Evolutionary conservation across 2,113 vertebrate species (phyloP).

Genomic region (Cichladusa arquata): DNA sequence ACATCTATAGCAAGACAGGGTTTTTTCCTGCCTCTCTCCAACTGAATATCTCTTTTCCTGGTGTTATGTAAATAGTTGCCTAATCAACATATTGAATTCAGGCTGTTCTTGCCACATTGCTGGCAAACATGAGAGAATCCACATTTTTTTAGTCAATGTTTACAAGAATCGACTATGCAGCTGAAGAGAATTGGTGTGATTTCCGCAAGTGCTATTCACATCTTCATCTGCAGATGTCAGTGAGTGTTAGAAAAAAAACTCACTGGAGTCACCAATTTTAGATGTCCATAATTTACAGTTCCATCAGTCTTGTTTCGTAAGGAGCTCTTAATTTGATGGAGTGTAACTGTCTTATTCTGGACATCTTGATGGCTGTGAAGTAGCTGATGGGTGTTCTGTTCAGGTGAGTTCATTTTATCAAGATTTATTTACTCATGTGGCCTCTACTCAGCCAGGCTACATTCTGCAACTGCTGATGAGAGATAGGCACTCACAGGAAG

Average conservation of each 20-base stretch:
- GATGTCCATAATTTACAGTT: background rate
- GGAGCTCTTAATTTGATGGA: background rate
- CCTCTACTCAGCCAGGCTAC: background rate
- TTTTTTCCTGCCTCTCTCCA: background rate
- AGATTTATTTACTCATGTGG: background rate
- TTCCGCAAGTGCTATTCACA: background rate
- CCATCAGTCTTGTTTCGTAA: background rate
- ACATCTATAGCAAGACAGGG: background rate
- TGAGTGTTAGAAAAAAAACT: background rate
- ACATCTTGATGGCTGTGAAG: background rate
- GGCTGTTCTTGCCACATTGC: background rate
- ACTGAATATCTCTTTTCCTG: background rate
- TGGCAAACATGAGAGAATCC: background rate
- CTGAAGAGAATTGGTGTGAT: background rate
- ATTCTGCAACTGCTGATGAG: background rate
- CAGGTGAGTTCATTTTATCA: background rate
- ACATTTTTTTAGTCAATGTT: background rate
- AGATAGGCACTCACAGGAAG: background rate
- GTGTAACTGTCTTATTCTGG: background rate
- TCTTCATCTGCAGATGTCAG: background rate
- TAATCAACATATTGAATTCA: background rate
- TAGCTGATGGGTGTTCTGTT: background rate
- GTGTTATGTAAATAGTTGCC: background rate
- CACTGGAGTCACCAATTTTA: background rate
- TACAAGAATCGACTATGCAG: background rate